A percentile compares a stretch with the other conserved stretches of the same genome.
Conservation (phyloP, 2,888 invertebrate genomes). For the Sinhomidia bicolor region DNA sequence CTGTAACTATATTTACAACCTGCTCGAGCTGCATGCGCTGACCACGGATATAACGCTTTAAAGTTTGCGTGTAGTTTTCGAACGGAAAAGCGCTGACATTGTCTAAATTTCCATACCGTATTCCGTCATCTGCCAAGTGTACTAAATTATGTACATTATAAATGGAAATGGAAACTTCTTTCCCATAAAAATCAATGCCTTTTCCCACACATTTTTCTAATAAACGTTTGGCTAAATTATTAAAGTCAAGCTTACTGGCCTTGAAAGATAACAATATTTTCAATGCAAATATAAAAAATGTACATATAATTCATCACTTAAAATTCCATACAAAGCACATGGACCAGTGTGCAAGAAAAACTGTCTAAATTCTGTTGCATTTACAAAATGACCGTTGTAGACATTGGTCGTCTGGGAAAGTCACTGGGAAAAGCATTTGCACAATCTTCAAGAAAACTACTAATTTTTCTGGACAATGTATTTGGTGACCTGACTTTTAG, state of each 20-base stretch:
- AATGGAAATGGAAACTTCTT: constrained; percentile 72
- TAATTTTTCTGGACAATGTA: constrained; percentile 27
- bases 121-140: constrained; percentile 79
- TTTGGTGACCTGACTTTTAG: constrained; percentile 29
- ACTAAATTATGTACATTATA: constrained; percentile 80
- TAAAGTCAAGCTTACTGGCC: constrained; percentile 1
- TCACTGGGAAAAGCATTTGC: background rate
- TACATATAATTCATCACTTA: constrained; percentile 16
- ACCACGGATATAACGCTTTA: constrained; percentile 72
- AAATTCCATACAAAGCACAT: background rate
- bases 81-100: constrained; percentile 78
- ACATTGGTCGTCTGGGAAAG: constrained; percentile 60
- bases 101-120: constrained; percentile 75
- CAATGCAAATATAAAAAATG: constrained; percentile 68
- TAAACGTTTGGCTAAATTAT: constrained; percentile 69
- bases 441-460: background rate
- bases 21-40: constrained; percentile 51
- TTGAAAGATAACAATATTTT: constrained; percentile 35
- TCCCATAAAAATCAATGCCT: constrained; percentile 76
- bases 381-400: constrained; percentile 43
- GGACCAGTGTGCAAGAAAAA: constrained; percentile 64
- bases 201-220: constrained; percentile 1
- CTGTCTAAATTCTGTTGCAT: constrained; percentile 65
- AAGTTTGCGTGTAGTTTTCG: constrained; percentile 78
- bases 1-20: constrained; percentile 55